Evolutionary conservation across 1,140 invertebrate species (phyloP).

Genomic region (Whitmania pigra): DNA sequence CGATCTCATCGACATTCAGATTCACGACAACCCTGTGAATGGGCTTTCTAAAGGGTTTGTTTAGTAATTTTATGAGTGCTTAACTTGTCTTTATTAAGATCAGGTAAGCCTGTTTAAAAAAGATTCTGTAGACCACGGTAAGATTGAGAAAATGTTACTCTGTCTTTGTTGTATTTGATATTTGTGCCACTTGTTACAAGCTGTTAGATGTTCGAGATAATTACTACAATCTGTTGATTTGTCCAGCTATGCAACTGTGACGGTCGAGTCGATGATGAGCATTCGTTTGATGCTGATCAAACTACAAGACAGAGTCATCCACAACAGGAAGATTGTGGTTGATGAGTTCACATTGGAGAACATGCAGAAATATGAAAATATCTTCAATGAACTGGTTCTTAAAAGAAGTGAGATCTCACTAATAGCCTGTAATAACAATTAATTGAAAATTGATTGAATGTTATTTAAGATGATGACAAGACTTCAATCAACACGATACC

Average conservation of each 20-base stretch:
- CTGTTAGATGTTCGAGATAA: too few relatives aligned
- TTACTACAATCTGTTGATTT: too few relatives aligned
- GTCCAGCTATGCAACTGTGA: background rate
- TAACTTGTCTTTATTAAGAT: too few relatives aligned
- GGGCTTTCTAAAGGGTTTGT: conserved; percentile 6
- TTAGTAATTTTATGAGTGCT: background rate
- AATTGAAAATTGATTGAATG: too few relatives aligned
- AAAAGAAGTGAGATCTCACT: background rate
- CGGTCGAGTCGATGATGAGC: background rate
- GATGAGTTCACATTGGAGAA: background rate
- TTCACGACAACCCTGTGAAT: conserved; percentile 1
- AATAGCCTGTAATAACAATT: too few relatives aligned
- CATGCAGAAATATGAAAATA: conserved; percentile 1
- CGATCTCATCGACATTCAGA: background rate
- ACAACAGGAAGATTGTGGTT: background rate
- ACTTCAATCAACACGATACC: background rate
- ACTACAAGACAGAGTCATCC: background rate
- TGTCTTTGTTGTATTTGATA: too few relatives aligned
- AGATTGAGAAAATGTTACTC: too few relatives aligned
- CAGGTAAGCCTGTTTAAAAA: too few relatives aligned
- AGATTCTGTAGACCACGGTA: too few relatives aligned
- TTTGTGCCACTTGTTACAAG: too few relatives aligned
- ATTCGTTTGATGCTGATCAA: background rate
- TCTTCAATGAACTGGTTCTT: background rate
- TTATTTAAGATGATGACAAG: background rate